A percentile compares a stretch with the other conserved stretches of the same genome.
These are phyloP conservation scores for Pogonocherus hispidulus DNA, from an alignment of 2,888 invertebrate genomes.

Conservation along the genomic window DNA sequence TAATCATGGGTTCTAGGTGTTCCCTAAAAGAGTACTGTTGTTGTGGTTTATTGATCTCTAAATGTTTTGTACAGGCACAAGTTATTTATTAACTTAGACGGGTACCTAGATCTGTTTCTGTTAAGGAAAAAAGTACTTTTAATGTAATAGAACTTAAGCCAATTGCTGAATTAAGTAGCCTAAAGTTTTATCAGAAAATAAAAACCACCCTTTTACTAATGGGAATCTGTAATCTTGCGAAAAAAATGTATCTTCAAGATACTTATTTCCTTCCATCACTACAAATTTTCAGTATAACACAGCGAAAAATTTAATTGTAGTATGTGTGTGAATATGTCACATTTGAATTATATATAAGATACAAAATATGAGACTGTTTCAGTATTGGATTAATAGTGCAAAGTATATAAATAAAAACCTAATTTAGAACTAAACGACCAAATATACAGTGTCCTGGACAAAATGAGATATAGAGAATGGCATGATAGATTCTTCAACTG, in stretches of 20 bases:
- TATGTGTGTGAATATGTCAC: neutral
- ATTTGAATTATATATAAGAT: neutral
- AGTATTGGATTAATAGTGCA: neutral
- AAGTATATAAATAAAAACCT: neutral
- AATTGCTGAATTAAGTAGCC: neutral
- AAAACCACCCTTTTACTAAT: too few species aligned
- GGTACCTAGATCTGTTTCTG: neutral
- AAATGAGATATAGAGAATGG: too few species aligned
- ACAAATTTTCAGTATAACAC: neutral
- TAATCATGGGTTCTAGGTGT: neutral
- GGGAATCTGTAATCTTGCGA: neutral
- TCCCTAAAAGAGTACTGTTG: neutral
- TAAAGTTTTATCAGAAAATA: too few species aligned
- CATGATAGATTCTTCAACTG: too few species aligned
- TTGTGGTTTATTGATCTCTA: neutral
- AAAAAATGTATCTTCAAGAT: neutral
- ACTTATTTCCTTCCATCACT: neutral
- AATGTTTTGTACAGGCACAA: neutral
- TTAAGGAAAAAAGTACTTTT: neutral
- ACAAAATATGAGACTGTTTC: neutral
- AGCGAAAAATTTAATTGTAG: neutral
- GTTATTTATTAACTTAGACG: neutral
- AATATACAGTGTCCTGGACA: neutral
- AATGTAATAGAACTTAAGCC: neutral
- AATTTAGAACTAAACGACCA: neutral